Evolutionary conservation across 2,797 vertebrate genomes (phyloP).

Genomic region (Fistularia commersonii): DNA sequence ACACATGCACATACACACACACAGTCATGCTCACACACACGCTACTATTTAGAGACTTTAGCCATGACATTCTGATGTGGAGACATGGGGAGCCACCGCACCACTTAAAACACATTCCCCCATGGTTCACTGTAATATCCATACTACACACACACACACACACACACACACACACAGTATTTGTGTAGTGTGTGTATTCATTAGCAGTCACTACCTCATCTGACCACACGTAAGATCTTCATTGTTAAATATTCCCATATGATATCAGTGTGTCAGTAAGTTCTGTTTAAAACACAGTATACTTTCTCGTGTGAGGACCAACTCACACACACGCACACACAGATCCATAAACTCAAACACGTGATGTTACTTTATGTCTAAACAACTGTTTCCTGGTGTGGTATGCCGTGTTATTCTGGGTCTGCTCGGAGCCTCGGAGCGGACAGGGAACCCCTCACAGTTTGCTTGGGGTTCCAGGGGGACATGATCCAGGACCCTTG

Average conservation of each 20-base stretch:
- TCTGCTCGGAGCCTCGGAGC: slow-evolving; percentile 40
- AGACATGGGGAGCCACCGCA: slow-evolving; percentile 42
- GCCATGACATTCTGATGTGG: slow-evolving; percentile 45
- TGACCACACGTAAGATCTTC: slow-evolving; percentile 4
- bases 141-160: slow-evolving; percentile 28
- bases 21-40: too few relatives aligned
- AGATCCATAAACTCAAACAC: neutral
- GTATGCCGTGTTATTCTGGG: slow-evolving; percentile 25
- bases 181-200: slow-evolving; percentile 7
- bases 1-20: too few relatives aligned
- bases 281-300: slow-evolving; percentile 25
- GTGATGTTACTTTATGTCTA: slow-evolving; percentile 42
- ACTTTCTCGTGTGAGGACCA: slow-evolving; percentile 7
- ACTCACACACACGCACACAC: slow-evolving; percentile 23
- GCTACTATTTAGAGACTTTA: neutral
- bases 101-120: slow-evolving; percentile 31
- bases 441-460: slow-evolving; percentile 39
- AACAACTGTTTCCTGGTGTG: slow-evolving; percentile 56
- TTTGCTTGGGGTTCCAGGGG: slow-evolving; percentile 59
- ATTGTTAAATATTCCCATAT: neutral
- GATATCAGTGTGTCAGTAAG: neutral
- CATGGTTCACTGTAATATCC: slow-evolving; percentile 17
- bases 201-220: slow-evolving; percentile 1
- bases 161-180: slow-evolving; percentile 13
- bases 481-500: slow-evolving; percentile 46